phyloP scores from a whole-genome alignment of 2,888 invertebrate species.

The Torymus aiolomorphi region DNA sequence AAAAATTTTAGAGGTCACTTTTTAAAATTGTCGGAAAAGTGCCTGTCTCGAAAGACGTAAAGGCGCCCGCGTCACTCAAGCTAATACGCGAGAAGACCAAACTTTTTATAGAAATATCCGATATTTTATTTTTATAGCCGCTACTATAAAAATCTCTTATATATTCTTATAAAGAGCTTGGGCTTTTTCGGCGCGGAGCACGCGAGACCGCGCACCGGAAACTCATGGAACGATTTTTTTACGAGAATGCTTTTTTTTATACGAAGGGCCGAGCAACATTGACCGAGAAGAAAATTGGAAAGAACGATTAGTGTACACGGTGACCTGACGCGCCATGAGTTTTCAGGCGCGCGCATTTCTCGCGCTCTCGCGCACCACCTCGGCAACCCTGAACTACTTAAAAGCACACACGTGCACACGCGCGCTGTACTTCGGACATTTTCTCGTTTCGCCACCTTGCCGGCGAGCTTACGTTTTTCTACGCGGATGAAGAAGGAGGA shows the following conservation, averaged over 20 bases:
- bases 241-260: slow-evolving; percentile 27
- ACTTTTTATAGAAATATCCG: slow-evolving; percentile 38
- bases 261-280: slow-evolving; percentile 30
- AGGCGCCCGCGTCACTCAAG: slow-evolving; percentile 2
- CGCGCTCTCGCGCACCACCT: slow-evolving; percentile 18
- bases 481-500: too few species aligned
- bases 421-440: slow-evolving; percentile 39
- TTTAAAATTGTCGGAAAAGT: not conserved
- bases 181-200: slow-evolving; percentile 30
- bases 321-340: slow-evolving; percentile 61
- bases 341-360: not conserved
- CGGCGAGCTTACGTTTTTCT: slow-evolving; percentile 2
- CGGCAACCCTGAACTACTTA: slow-evolving; percentile 16
- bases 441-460: slow-evolving; percentile 10
- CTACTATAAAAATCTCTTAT: slow-evolving; percentile 39
- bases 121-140: too few species aligned
- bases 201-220: slow-evolving; percentile 21
- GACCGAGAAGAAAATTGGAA: slow-evolving; percentile 22
- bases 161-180: slow-evolving; percentile 46
- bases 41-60: slow-evolving; percentile 28
- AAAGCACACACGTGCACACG: slow-evolving; percentile 17
- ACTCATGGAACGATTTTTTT: slow-evolving; percentile 38
- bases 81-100: slow-evolving; percentile 35
- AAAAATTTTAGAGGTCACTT: too few species aligned
- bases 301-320: slow-evolving; percentile 45